phyloP scores from a whole-genome alignment of 2,888 invertebrate species.

The Agrochola circellaris region DNA sequence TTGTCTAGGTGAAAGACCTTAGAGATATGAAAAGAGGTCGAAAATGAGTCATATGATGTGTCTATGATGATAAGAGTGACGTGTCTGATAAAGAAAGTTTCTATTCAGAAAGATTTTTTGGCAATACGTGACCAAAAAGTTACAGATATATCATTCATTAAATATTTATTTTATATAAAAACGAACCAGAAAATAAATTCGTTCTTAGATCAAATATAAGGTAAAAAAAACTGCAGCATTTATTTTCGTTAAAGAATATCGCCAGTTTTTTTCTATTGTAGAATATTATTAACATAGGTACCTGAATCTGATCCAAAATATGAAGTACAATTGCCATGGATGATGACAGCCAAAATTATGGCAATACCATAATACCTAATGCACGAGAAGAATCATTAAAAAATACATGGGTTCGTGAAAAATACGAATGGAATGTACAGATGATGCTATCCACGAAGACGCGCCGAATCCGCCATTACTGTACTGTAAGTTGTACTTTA shows the following conservation, averaged over 20 bases:
- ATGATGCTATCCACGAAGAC: no score
- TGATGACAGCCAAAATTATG: slow-evolving; percentile 1
- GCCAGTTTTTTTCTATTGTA: no score
- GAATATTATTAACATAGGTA: not conserved
- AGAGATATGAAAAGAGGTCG: not conserved
- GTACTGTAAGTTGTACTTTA: no score
- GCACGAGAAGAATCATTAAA: not conserved
- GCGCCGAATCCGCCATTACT: no score
- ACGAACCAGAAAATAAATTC: not conserved
- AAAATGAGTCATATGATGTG: slow-evolving; percentile 2
- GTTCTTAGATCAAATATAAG: not conserved
- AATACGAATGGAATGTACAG: no score
- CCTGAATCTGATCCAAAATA: not conserved
- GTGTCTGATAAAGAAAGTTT: not conserved
- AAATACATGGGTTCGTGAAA: not conserved
- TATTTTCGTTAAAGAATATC: not conserved
- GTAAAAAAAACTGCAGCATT: not conserved
- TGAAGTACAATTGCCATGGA: slow-evolving; percentile 1
- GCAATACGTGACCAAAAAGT: not conserved
- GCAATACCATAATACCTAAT: not conserved
- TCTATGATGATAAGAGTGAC: not conserved
- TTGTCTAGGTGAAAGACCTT: slow-evolving; percentile 23
- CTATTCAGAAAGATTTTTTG: not conserved
- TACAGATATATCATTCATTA: not conserved
- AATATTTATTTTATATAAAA: not conserved